Percentiles rank a stretch among this genome's conserved stretches.
These are phyloP conservation scores for Cosmia trapezina DNA, from an alignment of 2,888 invertebrate species.

Conservation along the genomic window DNA sequence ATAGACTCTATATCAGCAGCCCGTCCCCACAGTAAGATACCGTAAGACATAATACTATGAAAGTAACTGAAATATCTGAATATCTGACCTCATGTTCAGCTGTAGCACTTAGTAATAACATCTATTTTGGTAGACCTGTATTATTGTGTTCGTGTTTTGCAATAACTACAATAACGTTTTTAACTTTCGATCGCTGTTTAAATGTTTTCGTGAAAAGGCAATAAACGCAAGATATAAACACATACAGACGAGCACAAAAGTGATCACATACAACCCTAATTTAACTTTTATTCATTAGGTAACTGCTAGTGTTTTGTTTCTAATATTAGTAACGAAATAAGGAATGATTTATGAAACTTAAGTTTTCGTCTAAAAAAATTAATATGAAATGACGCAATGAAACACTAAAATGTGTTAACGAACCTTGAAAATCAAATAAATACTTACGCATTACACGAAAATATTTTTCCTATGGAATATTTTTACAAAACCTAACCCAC, in stretches of 20 bases:
- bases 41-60: no score
- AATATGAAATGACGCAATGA: neutral
- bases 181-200: slow-evolving; percentile 47
- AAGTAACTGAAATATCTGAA: no score
- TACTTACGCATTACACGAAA: neutral
- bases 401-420: neutral
- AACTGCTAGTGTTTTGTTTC: neutral
- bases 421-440: neutral
- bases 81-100: neutral
- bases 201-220: slow-evolving; percentile 52
- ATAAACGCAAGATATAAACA: slow-evolving; percentile 33
- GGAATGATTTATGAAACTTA: neutral
- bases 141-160: slow-evolving; percentile 15
- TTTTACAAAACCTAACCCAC: neutral
- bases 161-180: slow-evolving; percentile 28
- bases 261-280: neutral
- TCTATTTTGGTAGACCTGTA: neutral
- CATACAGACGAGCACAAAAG: slow-evolving; percentile 30
- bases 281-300: neutral
- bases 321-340: neutral
- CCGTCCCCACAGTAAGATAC: no score
- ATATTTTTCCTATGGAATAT: neutral
- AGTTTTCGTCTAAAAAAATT: neutral
- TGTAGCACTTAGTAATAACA: neutral
- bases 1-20: no score